phyloP scores from a whole-genome alignment of 2,113 vertebrate species.

The Diglossa brunneiventris region DNA sequence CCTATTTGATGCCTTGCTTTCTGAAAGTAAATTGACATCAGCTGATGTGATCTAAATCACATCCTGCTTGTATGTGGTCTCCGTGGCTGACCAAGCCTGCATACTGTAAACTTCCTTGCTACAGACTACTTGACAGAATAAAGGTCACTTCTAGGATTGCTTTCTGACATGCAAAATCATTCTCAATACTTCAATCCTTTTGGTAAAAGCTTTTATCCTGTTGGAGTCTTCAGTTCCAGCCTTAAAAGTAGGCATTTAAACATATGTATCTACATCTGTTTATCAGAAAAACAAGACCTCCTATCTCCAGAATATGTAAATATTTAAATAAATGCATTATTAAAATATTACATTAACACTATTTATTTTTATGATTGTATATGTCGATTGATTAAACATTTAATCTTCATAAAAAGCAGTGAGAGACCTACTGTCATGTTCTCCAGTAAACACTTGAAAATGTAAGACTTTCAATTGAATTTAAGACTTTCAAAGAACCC shows the following conservation, averaged over 20 bases:
- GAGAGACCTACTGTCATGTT: background rate
- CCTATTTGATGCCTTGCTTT: background rate
- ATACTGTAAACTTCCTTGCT: background rate
- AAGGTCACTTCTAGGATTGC: background rate
- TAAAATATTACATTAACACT: background rate
- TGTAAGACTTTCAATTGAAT: background rate
- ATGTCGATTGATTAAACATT: background rate
- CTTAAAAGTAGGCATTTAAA: background rate
- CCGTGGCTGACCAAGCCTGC: background rate
- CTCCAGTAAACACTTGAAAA: background rate
- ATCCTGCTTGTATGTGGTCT: background rate
- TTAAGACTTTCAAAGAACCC: background rate
- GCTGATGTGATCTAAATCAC: background rate
- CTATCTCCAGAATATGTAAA: background rate
- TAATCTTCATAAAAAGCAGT: background rate
- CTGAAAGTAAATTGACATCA: background rate
- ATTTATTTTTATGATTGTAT: background rate
- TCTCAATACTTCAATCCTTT: background rate
- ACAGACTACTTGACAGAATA: background rate
- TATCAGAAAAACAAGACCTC: background rate
- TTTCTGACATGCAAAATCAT: background rate
- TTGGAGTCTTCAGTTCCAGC: background rate
- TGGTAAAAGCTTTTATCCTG: background rate
- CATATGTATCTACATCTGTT: background rate
- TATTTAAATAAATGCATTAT: background rate